phyloP scores from a whole-genome alignment of 2,888 invertebrate genomes.

The Sesamia inferens region DNA sequence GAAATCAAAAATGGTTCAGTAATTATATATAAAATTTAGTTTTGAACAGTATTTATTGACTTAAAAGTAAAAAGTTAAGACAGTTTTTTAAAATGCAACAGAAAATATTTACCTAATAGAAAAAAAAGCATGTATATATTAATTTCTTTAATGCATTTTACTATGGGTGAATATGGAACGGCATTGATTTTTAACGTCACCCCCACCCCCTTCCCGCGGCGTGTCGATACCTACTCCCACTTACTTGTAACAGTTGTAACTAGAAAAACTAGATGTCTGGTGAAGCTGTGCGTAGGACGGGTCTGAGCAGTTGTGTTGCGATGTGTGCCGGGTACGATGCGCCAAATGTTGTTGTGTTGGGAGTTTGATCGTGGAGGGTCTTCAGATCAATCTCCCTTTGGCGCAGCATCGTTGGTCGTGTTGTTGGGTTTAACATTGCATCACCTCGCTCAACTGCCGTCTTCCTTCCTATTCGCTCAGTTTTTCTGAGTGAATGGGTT shows the following conservation, averaged over 20 bases:
- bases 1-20: neutral
- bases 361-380: too few species aligned
- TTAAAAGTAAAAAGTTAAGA: neutral
- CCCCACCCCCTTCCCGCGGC: slow-evolving; percentile 4
- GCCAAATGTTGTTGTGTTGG: too few species aligned
- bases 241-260: neutral
- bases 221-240: neutral
- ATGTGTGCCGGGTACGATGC: too few species aligned
- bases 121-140: neutral
- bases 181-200: slow-evolving; percentile 58
- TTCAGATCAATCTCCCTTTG: too few species aligned
- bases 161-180: slow-evolving; percentile 35
- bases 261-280: too few species aligned
- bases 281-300: too few species aligned
- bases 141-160: slow-evolving; percentile 42
- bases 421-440: too few species aligned
- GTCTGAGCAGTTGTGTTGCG: too few species aligned
- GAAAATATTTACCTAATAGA: slow-evolving; percentile 12
- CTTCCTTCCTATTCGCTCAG: too few species aligned
- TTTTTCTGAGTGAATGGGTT: too few species aligned
- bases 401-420: too few species aligned
- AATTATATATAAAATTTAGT: neutral
- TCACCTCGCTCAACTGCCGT: too few species aligned
- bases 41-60: neutral
- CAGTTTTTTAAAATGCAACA: neutral